A percentile compares a stretch with the other conserved stretches of the same genome.
Conservation (phyloP, 2,888 invertebrate genomes). For the Cetonia aurata region DNA sequence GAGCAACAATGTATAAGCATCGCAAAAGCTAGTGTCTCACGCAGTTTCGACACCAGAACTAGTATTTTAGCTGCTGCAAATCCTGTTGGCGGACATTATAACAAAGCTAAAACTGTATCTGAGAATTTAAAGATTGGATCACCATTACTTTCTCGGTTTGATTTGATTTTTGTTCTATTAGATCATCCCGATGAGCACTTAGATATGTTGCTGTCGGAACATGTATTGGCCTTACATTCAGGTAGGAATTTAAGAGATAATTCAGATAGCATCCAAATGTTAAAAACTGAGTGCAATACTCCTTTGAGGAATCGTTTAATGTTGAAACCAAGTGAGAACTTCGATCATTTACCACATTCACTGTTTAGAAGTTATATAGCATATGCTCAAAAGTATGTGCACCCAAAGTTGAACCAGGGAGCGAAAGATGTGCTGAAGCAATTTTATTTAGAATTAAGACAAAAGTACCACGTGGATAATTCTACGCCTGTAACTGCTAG, state of each 20-base stretch:
- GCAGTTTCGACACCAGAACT: slow-evolving; percentile 84
- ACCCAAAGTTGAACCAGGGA: slow-evolving; percentile 80
- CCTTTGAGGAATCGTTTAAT: slow-evolving; percentile 70
- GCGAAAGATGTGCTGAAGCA: slow-evolving; percentile 80
- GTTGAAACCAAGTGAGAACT: slow-evolving; percentile 71
- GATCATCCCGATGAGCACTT: slow-evolving; percentile 88
- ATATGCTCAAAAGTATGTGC: slow-evolving; percentile 89
- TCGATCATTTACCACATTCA: slow-evolving; percentile 81
- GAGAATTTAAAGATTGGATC: slow-evolving; percentile 91
- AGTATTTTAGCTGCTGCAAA: slow-evolving; percentile 94
- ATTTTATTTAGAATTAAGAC: slow-evolving; percentile 85
- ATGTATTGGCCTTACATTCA: slow-evolving; percentile 84
- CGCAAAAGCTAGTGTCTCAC: slow-evolving; percentile 90
- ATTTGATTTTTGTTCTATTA: slow-evolving; percentile 90
- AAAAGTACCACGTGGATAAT: slow-evolving; percentile 74
- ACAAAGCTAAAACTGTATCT: slow-evolving; percentile 86
- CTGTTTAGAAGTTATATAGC: slow-evolving; percentile 91
- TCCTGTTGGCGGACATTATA: slow-evolving; percentile 90
- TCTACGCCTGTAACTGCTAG: slow-evolving; percentile 86
- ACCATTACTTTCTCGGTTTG: slow-evolving; percentile 91
- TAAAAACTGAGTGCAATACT: background rate
- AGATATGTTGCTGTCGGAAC: slow-evolving; percentile 83
- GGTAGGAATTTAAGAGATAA: slow-evolving; percentile 58
- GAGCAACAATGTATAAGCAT: slow-evolving; percentile 93
- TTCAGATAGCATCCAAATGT: background rate